Percentiles rank a stretch among this genome's conserved stretches.
phyloP scores from a whole-genome alignment of 2,113 vertebrate species.

The Orthonyx spaldingii region DNA sequence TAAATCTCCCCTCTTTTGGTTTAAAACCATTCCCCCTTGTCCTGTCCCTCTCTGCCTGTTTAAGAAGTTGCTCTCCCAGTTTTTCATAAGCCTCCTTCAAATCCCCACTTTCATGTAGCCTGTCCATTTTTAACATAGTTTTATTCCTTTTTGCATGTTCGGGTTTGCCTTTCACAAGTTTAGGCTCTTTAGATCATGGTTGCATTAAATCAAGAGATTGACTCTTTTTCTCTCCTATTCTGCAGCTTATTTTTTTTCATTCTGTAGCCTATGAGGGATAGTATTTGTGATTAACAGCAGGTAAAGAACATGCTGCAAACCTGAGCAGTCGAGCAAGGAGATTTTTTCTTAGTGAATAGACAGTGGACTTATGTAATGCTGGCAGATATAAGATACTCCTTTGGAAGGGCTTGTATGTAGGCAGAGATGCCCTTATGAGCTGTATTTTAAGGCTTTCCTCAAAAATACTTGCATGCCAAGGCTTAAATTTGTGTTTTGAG shows the following conservation, averaged over 20 bases:
- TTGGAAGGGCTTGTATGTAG: neutral
- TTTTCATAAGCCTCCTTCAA: neutral
- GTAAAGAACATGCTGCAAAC: neutral
- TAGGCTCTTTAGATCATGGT: neutral
- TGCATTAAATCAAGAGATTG: neutral
- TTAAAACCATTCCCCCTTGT: neutral
- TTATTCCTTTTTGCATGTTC: neutral
- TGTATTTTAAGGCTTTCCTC: neutral
- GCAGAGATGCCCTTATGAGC: neutral
- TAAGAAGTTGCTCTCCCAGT: neutral
- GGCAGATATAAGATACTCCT: neutral
- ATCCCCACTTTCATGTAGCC: fast-evolving
- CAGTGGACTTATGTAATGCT: neutral
- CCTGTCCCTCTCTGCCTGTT: neutral
- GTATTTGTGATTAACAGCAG: neutral
- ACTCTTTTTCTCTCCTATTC: neutral
- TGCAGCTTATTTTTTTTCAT: slow-evolving; percentile 8
- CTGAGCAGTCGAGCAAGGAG: neutral
- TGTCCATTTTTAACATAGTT: neutral
- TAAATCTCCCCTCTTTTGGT: neutral
- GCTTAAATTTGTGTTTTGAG: neutral
- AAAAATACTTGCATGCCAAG: neutral
- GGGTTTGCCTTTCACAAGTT: neutral
- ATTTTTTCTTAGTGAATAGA: neutral
- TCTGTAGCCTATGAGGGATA: neutral